Evolutionary conservation across 2,888 invertebrate genomes (phyloP).

Genomic region (Caenorhabditis sp.): DNA sequence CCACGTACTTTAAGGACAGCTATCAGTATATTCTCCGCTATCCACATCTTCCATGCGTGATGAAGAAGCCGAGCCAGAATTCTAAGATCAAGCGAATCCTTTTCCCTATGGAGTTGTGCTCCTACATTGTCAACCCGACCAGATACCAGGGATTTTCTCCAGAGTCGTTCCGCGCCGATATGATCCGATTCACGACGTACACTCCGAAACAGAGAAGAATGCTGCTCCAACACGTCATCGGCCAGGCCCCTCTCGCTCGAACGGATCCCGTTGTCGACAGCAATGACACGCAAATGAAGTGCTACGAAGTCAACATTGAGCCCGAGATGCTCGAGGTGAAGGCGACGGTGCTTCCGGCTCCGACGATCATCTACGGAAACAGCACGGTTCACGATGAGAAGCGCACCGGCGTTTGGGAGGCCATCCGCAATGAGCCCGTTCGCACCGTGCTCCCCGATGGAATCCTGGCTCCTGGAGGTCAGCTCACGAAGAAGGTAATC

Average conservation of each 20-base stretch:
- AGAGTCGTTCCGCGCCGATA: neutral
- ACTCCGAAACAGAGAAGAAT: neutral
- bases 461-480: neutral
- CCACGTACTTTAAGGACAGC: conserved; percentile 6
- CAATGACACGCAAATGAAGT: conserved; percentile 21
- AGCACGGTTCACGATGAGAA: neutral
- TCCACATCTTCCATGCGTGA: conserved; percentile 12
- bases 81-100: neutral
- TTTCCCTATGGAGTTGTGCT: conserved; percentile 14
- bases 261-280: conserved; percentile 16
- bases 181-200: conserved; percentile 4
- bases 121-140: neutral
- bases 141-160: neutral
- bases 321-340: conserved; percentile 19
- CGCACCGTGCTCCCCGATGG: neutral
- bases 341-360: conserved; percentile 37
- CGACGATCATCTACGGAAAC: conserved; percentile 34
- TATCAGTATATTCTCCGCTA: neutral
- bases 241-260: neutral
- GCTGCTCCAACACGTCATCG: conserved; percentile 1
- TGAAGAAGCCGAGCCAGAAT: neutral
- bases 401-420: conserved; percentile 18
- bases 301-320: neutral
- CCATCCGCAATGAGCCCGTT: neutral
- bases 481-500: conserved; percentile 8